These are phyloP conservation scores for Cepaea hortensis DNA, from an alignment of 2,888 invertebrate species.

Conservation along the genomic window DNA sequence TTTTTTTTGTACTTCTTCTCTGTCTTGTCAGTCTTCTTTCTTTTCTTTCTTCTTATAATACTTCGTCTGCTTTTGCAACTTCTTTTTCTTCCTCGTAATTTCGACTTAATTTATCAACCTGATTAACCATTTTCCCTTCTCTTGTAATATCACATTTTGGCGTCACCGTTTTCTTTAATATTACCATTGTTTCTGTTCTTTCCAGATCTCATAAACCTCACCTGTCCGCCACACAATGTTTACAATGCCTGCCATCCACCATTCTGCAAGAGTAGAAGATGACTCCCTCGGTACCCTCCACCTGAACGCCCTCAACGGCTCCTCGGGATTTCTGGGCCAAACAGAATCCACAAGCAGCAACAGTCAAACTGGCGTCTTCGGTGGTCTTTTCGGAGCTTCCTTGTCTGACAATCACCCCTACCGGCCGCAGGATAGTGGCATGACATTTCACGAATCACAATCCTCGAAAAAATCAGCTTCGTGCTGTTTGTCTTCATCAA, in stretches of 20 bases:
- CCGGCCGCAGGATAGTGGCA: conserved; percentile 46
- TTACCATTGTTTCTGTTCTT: no score
- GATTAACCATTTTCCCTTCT: no score
- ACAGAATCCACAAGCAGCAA: neutral
- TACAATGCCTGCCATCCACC: conserved; percentile 32
- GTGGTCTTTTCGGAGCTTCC: conserved; percentile 35
- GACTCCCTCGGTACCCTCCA: conserved; percentile 29
- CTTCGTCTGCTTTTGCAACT: no score
- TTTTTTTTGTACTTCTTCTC: no score
- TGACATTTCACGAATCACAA: conserved; percentile 33
- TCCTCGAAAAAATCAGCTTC: neutral
- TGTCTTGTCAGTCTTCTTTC: no score
- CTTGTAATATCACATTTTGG: no score
- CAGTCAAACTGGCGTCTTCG: conserved; percentile 9
- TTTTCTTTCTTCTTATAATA: no score
- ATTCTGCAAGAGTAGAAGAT: conserved; percentile 8
- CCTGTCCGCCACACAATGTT: conserved; percentile 20
- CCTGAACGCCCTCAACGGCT: conserved; percentile 46
- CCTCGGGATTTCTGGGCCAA: conserved; percentile 21
- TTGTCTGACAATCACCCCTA: conserved; percentile 49
- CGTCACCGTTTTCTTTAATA: no score
- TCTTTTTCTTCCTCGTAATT: no score
- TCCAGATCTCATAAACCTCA: no score
- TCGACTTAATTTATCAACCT: no score
- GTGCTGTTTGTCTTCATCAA: neutral